Base-by-base conservation (phyloP, 2,797 vertebrate genomes). In the Lithobates pipiens region DNA sequence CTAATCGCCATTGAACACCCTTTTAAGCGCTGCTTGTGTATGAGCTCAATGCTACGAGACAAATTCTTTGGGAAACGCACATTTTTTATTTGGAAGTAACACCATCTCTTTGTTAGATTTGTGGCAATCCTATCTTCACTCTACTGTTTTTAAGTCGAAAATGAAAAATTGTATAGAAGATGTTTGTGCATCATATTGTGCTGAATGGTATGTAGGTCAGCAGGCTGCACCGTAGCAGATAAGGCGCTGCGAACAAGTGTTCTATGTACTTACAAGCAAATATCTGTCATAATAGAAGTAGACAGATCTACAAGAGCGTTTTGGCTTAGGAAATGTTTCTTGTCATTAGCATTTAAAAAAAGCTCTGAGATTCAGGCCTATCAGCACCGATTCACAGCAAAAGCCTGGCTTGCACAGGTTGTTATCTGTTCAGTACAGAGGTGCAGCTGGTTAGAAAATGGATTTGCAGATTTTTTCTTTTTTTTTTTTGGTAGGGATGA, bases 261-360 rank as follows among this genome's bases (percentile, higher is more conserved):
- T 97, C 96, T 98, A 95, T 98, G 98, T 98, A 98, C 97, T 99
- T 99, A 99, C 98, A 99, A 99, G 98, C 96, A 98, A 99, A 99
- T 99, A 99, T 99, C 98, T 98, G 98, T 99, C 97, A 98, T 98
- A 99, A 99, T 97, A 97, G 97, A 96, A 97, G 97, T 96, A 98
- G 97, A 99, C 98, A 98, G 98, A 99, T 99, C 98, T 99, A 98
- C 98, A 98, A 98, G 96, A 98, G 97, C 95, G 92, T 96, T 98
- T 98, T 97, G 97, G 97, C 98, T 96, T 94, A 92, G 93, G 95
- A 98, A 97, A 96, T 96, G 97, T 95, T 98, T 97, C 97, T 97
- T 96, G 96, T 99, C 97, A 99, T 99, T 99, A 99, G 98, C 98
- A 99, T 99, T 99, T 96, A 95, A 97, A 97, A 97, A 96, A 96